Evolutionary conservation across 2,113 vertebrate genomes (phyloP), one percentile per base, ranked within the genome.

Genomic region (Ancistrus triradiatus): DNA sequence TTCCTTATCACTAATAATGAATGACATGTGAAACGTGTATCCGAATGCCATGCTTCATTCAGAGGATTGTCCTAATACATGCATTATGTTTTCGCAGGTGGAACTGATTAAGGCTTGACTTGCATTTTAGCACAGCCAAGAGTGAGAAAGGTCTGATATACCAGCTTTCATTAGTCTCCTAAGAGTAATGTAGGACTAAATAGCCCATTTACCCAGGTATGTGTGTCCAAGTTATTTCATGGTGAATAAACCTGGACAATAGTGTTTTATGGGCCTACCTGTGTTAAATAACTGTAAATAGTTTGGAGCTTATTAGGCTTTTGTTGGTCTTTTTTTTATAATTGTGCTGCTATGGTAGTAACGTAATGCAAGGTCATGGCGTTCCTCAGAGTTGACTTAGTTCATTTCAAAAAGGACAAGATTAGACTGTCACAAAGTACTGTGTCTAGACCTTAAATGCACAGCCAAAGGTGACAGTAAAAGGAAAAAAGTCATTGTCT

Each of bases 61-160:
- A 78, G 75, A 72, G 33, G 79, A 82, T 21, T 31, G 31, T n/a
- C 78, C 81, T 78, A 78, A 58, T 3, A n/a, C 78, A 78, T 82
- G 76, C 86, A 84, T n/a, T n/a, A n/a, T n/a, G n/a, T 78, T 74
- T 66, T 74, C 78, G 74, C 86, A 88, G 84, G 86, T 87, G 86
- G 81, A 80, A 84, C 83, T 84, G 82, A 86, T 87, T 86, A 86
- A 74, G 70, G 64, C 68, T 70, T 76, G 77, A 80, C 78, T 81
- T 81, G 80, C 80, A 78, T 60, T 78, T 83, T 80, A 80, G 70
- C 76, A 80, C 19, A 47, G 75, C 77, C 73, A 75, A 53, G 33
- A 59, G 42, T 31, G 56, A 66, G 67, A 80, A 77, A 65, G 51
- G 44, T 64, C 63, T 70, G 77, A 81, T 58, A 72, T 77, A 69